Percentiles rank a stretch among this genome's conserved stretches.
phyloP scores from a whole-genome alignment of 2,888 invertebrate species.

The Rhingia rostrata region DNA sequence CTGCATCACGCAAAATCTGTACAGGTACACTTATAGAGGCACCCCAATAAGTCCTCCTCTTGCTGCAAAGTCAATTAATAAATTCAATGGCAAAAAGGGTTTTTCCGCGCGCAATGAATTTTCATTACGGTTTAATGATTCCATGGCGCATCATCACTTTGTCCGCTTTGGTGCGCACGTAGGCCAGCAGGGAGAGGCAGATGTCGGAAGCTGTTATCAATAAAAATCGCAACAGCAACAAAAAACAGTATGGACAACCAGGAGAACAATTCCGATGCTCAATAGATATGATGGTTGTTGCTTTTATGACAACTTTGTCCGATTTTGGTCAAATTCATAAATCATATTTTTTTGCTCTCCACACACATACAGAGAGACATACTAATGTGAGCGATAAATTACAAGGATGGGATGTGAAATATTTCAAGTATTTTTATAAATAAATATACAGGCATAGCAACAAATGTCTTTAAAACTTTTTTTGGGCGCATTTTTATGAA shows the following conservation, averaged over 20 bases:
- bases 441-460: not conserved
- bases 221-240: conserved; percentile 38
- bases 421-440: conserved; percentile 28
- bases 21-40: conserved; percentile 1
- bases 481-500: conserved; percentile 1
- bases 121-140: conserved; percentile 70
- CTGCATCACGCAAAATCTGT: conserved; percentile 54
- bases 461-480: not conserved
- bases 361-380: conserved; percentile 18
- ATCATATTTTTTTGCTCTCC: conserved; percentile 71
- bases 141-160: conserved; percentile 62
- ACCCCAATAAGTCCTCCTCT: conserved; percentile 19
- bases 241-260: not conserved
- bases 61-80: conserved; percentile 65
- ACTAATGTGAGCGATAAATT: conserved; percentile 26
- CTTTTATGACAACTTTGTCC: conserved; percentile 76
- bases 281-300: conserved; percentile 24
- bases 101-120: conserved; percentile 72
- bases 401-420: conserved; percentile 28
- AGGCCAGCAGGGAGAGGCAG: conserved; percentile 4
- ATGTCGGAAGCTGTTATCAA: conserved; percentile 69
- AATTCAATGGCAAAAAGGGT: conserved; percentile 60
- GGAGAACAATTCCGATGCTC: conserved; percentile 37
- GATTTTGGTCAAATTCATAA: conserved; percentile 77
- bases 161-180: conserved; percentile 18